Evolutionary conservation across 2,888 invertebrate species (phyloP).

Genomic region (Ommatoiulus sabulosus): DNA sequence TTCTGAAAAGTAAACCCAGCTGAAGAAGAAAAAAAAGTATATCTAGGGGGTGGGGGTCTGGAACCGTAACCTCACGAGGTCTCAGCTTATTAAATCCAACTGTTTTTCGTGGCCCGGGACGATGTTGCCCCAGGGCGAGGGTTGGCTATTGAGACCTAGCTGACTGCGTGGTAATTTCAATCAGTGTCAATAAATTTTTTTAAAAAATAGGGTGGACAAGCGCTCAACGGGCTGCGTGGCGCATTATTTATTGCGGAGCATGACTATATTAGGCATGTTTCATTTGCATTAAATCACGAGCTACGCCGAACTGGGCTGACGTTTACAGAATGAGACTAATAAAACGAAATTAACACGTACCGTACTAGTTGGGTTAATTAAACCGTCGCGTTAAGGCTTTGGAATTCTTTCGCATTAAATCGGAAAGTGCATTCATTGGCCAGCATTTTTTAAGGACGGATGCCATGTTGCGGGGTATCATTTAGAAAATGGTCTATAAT

Average conservation of each 20-base stretch:
- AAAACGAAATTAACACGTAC: no score
- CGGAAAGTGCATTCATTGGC: no score
- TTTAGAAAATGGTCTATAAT: no score
- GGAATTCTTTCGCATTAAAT: no score
- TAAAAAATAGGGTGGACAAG: background rate
- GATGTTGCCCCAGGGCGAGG: constrained; percentile 13
- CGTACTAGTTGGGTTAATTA: no score
- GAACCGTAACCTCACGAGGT: constrained; percentile 10
- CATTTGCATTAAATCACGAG: constrained; percentile 2
- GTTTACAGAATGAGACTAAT: no score
- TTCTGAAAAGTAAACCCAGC: no score
- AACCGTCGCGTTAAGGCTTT: no score
- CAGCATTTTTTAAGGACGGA: no score
- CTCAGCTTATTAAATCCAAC: constrained; percentile 13
- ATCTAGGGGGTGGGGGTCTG: background rate
- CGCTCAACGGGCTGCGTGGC: background rate
- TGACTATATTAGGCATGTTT: background rate
- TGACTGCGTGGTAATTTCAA: background rate
- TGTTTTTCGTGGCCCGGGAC: constrained; percentile 12
- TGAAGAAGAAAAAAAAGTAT: background rate
- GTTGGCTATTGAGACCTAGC: constrained; percentile 31
- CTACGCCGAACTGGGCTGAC: no score
- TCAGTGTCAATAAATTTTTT: constrained; percentile 12
- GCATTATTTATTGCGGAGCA: background rate
- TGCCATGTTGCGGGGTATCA: no score